Conservation (phyloP, 2,113 vertebrate species). For the Dendropsophus ebraccatus region DNA sequence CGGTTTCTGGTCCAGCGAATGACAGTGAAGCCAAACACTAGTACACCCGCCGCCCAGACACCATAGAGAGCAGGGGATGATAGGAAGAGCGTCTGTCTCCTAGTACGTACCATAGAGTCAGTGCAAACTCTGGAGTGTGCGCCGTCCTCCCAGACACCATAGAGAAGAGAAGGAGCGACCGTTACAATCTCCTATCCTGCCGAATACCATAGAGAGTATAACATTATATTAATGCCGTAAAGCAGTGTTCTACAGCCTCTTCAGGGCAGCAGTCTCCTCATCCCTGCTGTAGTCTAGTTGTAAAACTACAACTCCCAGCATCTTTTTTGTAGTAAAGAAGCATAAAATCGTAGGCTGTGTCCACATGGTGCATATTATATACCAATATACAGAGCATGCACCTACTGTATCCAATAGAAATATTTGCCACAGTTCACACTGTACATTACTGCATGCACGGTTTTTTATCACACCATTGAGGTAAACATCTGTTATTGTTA, state of each 20-base stretch:
- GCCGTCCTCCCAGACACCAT: neutral
- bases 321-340: too few relatives aligned
- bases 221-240: neutral
- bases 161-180: neutral
- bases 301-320: neutral
- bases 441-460: too few relatives aligned
- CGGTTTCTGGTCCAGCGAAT: neutral
- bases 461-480: too few relatives aligned
- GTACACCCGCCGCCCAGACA: slow-evolving; percentile 9
- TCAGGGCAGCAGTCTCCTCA: neutral
- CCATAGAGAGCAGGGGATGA: neutral
- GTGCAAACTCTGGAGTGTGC: neutral
- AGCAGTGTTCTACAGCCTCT: too few relatives aligned
- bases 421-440: too few relatives aligned
- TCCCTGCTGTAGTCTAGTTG: neutral
- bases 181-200: neutral
- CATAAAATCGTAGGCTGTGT: too few relatives aligned
- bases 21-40: neutral
- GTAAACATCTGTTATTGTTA: too few relatives aligned
- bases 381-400: too few relatives aligned
- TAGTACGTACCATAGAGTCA: neutral
- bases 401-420: too few relatives aligned
- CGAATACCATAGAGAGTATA: neutral
- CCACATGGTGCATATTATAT: too few relatives aligned
- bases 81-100: neutral